phyloP scores from a whole-genome alignment of 2,888 invertebrate species.

The Apodemia zela region DNA sequence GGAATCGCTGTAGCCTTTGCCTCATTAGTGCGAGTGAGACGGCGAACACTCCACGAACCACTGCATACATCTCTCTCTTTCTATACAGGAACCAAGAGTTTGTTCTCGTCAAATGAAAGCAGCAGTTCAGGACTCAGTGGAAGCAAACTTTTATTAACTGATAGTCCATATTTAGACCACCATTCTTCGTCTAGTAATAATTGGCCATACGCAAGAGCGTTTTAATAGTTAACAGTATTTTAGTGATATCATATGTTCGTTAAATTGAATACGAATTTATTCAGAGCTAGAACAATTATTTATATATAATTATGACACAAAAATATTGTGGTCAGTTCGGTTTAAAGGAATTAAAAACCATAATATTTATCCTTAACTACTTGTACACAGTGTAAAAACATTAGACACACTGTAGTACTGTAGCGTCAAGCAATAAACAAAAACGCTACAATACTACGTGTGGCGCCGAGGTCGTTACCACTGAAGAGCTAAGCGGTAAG shows the following conservation, averaged over 20 bases:
- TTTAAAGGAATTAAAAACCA: too few species aligned
- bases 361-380: too few species aligned
- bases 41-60: constrained; percentile 66
- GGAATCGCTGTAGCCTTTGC: constrained; percentile 86
- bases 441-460: too few species aligned
- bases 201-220: constrained; percentile 75
- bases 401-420: too few species aligned
- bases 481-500: too few species aligned
- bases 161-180: constrained; percentile 82
- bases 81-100: constrained; percentile 81
- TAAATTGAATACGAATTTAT: background rate
- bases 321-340: too few species aligned
- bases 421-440: too few species aligned
- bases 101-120: constrained; percentile 81
- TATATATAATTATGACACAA: too few species aligned
- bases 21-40: constrained; percentile 82
- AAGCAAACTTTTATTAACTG: constrained; percentile 80
- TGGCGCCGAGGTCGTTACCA: too few species aligned
- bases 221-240: constrained; percentile 24
- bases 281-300: too few species aligned
- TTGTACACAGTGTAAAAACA: too few species aligned
- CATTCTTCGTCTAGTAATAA: constrained; percentile 76
- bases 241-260: background rate
- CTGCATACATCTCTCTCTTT: constrained; percentile 76
- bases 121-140: constrained; percentile 81